phyloP scores from a whole-genome alignment of 64 coral and sea anemone genomes.

The Dendrophyllia cribrosa region DNA sequence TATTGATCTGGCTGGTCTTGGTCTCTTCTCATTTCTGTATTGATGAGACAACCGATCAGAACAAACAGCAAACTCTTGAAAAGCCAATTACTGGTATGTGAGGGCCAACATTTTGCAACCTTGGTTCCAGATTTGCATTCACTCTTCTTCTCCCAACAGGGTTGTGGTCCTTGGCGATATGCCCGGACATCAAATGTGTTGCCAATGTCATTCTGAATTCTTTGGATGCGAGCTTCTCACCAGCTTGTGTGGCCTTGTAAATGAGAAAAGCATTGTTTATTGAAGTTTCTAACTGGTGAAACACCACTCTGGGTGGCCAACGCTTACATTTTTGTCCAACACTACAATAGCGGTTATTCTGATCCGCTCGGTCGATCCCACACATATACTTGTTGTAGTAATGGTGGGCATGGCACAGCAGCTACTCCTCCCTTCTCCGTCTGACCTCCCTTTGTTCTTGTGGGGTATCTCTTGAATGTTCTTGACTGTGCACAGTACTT shows the following conservation, averaged over 20 bases:
- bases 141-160: too few relatives aligned
- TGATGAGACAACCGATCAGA: too few relatives aligned
- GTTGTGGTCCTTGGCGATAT: too few relatives aligned
- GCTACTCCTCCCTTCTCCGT: neutral
- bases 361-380: too few relatives aligned
- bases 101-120: too few relatives aligned
- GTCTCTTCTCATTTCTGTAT: too few relatives aligned
- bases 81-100: too few relatives aligned
- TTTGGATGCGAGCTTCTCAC: neutral
- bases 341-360: too few relatives aligned
- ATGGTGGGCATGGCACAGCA: neutral
- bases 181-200: too few relatives aligned
- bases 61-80: too few relatives aligned
- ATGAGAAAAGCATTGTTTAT: neutral
- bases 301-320: constrained; percentile 5
- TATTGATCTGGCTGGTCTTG: too few relatives aligned
- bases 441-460: neutral
- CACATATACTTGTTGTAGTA: constrained; percentile 12
- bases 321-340: neutral
- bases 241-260: neutral
- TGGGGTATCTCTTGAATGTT: neutral
- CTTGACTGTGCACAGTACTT: constrained; percentile 23
- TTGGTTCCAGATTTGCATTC: too few relatives aligned
- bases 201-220: neutral
- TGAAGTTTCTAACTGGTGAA: neutral